Evolutionary conservation across 2,113 vertebrate genomes (phyloP).

Genomic region (Calyptommatus sinebrachiatus): DNA sequence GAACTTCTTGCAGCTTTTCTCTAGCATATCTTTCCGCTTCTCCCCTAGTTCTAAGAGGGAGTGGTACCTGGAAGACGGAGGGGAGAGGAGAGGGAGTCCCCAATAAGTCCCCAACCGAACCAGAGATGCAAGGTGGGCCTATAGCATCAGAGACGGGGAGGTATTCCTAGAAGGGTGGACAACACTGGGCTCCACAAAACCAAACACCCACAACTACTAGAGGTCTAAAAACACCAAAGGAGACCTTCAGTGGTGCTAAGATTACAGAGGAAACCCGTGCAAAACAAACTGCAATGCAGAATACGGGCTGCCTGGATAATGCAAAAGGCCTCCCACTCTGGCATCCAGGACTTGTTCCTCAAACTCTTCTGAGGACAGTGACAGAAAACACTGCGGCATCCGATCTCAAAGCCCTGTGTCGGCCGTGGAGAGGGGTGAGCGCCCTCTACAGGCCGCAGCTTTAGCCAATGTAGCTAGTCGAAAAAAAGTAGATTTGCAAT

Average conservation of each 20-base stretch:
- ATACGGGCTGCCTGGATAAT: no score
- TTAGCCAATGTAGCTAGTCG: no score
- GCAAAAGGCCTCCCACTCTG: no score
- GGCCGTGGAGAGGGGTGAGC: no score
- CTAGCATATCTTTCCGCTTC: slow-evolving; percentile 95
- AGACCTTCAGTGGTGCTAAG: slow-evolving; percentile 17
- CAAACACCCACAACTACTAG: not conserved
- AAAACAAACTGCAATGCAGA: slow-evolving; percentile 24
- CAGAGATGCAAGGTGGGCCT: not conserved
- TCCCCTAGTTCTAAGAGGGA: slow-evolving; percentile 91
- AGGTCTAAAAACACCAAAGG: not conserved
- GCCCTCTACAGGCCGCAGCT: no score
- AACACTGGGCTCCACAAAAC: not conserved
- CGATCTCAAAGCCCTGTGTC: no score
- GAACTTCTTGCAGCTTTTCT: slow-evolving; percentile 98
- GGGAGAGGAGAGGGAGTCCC: not conserved
- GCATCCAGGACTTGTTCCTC: no score
- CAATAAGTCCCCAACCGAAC: slow-evolving; percentile 11
- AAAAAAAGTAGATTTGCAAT: no score
- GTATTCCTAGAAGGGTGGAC: not conserved
- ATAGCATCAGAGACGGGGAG: not conserved
- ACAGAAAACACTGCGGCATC: no score
- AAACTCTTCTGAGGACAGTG: no score
- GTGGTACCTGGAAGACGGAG: slow-evolving; percentile 79
- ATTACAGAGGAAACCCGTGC: slow-evolving; percentile 5